phyloP scores from a whole-genome alignment of 2,113 vertebrate species.

The Spea multiplicata region DNA sequence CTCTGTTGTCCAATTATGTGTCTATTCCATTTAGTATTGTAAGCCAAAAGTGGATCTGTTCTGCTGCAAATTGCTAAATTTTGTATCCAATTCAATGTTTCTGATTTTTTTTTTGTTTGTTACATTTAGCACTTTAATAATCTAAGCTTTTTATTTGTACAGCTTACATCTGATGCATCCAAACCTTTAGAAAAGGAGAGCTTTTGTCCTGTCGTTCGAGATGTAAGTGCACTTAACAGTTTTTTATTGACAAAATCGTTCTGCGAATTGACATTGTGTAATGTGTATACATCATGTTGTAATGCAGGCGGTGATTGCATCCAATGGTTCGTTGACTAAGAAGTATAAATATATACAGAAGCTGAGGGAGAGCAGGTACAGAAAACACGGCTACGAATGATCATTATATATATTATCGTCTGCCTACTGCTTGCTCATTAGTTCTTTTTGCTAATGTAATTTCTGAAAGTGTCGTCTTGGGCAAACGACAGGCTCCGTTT shows the following conservation, averaged over 20 bases:
- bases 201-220: constrained; percentile 87
- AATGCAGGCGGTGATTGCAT: constrained; percentile 90
- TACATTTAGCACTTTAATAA: background rate
- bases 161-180: constrained; percentile 87
- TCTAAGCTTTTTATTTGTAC: constrained; percentile 42
- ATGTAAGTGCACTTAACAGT: constrained; percentile 72
- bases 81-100: no score
- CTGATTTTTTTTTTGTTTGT: background rate
- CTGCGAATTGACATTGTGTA: no score
- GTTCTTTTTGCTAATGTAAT: no score
- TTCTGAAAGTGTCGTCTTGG: no score
- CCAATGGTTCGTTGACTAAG: constrained; percentile 86
- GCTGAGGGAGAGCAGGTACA: constrained; percentile 84
- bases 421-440: no score
- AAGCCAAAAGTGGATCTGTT: no score
- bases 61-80: no score
- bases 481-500: no score
- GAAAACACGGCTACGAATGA: background rate
- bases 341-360: constrained; percentile 96
- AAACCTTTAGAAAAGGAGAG: constrained; percentile 80
- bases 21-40: no score
- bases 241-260: no score
- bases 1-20: no score
- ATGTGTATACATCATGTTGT: constrained; percentile 34
- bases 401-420: no score